Evolutionary conservation across 2,888 invertebrate genomes (phyloP).

Genomic region (Cyclophora albipunctata): DNA sequence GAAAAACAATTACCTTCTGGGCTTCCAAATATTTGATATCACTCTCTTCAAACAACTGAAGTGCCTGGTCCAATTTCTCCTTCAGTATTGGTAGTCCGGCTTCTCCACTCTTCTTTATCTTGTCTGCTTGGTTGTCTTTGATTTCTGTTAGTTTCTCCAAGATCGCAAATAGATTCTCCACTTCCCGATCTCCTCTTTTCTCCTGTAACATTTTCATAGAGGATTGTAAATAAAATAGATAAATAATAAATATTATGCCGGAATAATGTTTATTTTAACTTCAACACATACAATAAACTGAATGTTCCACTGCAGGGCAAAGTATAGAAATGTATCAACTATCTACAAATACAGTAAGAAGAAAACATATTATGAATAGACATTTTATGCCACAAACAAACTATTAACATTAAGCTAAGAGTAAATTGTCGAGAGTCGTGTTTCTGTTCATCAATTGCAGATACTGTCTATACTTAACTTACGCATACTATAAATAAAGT

Average conservation of each 20-base stretch:
- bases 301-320: not conserved
- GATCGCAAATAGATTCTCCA: constrained; percentile 84
- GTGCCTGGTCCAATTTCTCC: constrained; percentile 79
- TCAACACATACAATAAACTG: no score
- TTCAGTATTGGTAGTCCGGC: constrained; percentile 77
- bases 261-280: not conserved
- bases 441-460: no score
- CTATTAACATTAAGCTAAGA: no score
- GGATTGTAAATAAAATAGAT: no score
- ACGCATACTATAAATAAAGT: no score
- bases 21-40: constrained; percentile 75
- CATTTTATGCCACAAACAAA: no score
- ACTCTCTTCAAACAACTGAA: constrained; percentile 77
- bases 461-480: no score
- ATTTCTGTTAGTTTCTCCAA: constrained; percentile 86
- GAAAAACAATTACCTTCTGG: constrained; percentile 55
- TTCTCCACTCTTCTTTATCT: constrained; percentile 78
- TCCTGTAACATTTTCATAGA: constrained; percentile 64
- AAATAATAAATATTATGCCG: constrained; percentile 21
- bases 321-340: not conserved
- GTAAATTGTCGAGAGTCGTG: no score
- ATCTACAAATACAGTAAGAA: no score
- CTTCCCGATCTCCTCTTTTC: constrained; percentile 85
- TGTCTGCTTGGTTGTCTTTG: constrained; percentile 82
- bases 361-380: no score